Conservation (phyloP, 2,113 vertebrate genomes). For the Tetrax tetrax region DNA sequence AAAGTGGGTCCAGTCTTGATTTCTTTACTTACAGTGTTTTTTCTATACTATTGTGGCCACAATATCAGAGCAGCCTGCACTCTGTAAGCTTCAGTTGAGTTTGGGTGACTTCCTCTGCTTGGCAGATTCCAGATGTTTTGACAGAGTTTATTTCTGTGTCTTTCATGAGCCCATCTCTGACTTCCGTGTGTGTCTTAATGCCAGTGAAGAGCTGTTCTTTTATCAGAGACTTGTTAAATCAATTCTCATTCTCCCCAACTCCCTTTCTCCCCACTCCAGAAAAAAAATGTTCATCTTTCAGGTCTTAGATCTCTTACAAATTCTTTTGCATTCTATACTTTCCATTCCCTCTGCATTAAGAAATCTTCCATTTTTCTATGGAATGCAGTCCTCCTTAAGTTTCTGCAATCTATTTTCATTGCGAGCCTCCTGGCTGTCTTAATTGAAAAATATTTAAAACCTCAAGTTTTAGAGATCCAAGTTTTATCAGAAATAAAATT, state of each 20-base stretch:
- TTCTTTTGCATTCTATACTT: not conserved
- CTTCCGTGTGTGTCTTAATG: not conserved
- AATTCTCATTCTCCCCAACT: not conserved
- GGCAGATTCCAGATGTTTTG: constrained; percentile 38
- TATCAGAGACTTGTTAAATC: not conserved
- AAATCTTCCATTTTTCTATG: not conserved
- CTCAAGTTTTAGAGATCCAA: not conserved
- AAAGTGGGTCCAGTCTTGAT: not conserved
- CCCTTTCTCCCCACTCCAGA: not conserved
- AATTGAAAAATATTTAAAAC: constrained; percentile 2
- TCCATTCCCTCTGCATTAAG: not conserved
- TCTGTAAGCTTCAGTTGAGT: not conserved
- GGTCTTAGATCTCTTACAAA: not conserved
- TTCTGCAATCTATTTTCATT: not conserved
- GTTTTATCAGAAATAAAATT: constrained; percentile 22
- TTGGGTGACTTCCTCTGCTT: constrained; percentile 39
- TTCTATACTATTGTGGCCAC: not conserved
- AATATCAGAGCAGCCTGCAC: not conserved
- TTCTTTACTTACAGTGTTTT: not conserved
- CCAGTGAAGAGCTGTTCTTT: not conserved
- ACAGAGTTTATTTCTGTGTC: constrained; percentile 2
- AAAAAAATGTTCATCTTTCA: not conserved
- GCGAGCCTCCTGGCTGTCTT: not conserved
- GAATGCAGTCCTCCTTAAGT: not conserved
- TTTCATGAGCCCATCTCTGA: not conserved